Base-by-base conservation (phyloP, 2,113 vertebrate species). In the Oncorhynchus keta region DNA sequence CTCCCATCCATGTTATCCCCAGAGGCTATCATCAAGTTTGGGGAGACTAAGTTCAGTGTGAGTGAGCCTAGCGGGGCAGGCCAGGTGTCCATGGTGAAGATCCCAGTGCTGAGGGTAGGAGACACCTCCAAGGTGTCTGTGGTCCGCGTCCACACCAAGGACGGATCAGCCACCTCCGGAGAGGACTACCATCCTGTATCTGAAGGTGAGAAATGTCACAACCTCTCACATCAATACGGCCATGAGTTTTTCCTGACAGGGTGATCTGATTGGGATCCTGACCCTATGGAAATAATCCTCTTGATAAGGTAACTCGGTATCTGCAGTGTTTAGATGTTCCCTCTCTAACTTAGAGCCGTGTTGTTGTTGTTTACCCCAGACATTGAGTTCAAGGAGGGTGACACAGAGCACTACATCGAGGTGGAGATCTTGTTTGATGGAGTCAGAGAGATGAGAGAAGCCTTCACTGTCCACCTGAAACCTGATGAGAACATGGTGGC, bases 401-500 rank as follows among this genome's bases (percentile, higher is more conserved):
- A 98, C 69, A 96, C 85, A 7, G 91, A 95, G 69, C 96, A 97
- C 7, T 49, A 90, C 64, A 95, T 98, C 87, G 94, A 96, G 87
- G 92, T 99, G 76, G 96, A 97, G 92, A 86, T 99, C 16, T 83
- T 98, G 9, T 97, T 93, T 26, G 97, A 99, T 74, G 95, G 93
- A 2, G 62, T 95, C 62, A 89, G 94, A 84, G 97, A 99, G 81
- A 97, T 97, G 97, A 95, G 96, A 77, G 97, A 99, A 81, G 95
- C 97, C 62, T 99, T 99, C 83, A 97, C 96, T 5, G 92, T 99
- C 76, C 97, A 99, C 74, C 92, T 98, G 73, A 97, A 94, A 72
- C 95, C 97, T 0, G 97, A 98, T 80, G 96, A 97, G 81, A 96
- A 98, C 85, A 97, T 97, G 97, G 86, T 97, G 4, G 96, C 97